Evolutionary conservation across 2,797 vertebrate species (phyloP), one percentile per base, ranked within the genome.

Genomic region (Sebastes kiyomatsui): DNA sequence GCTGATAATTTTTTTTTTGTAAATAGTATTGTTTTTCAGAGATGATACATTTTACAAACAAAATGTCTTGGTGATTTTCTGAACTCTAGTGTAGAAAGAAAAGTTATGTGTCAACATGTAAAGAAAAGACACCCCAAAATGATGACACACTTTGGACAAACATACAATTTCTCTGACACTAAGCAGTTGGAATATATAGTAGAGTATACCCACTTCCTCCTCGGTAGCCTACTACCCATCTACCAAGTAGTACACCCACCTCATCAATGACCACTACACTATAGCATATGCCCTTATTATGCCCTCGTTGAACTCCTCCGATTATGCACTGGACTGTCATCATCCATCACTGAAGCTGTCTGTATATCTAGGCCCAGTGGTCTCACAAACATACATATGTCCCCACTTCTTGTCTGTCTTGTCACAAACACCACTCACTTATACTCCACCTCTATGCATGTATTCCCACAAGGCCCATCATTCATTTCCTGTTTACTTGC

Each of bases 301-400:
- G n/a, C 14, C 32, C 59, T 75, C 67, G 62, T 9, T 79, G 66
- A 72, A 35, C 58, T 56, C 35, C 27, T 82, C 14, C 81, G 65
- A 75, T 77, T 60, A 82, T 83, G 59, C 67, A 67, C 33, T 4
- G 52, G 42, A 52, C 69, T 74, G 82, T 61, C 67, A 71, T 66
- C 79, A 85, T 89, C 71, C 74, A 82, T 89, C 82, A 83, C 70
- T n/a, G 10, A 27, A 33, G 35, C 46, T 62, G 68, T 85, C 70
- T 25, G 30, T 69, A 55, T 27, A 61, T 61, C 56, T 10, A 49
- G 49, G 5, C 74, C 72, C 71, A 60, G 71, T 32, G 54, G 65
- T 56, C 74, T 69, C 74, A 30, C 11, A 27, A 69, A 49, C 56
- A 49, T 59, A 35, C 49, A 33, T 22, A 2, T 18, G 67, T 52